Conservation (phyloP, 1,140 invertebrate species). For the Saccostrea cuccullata region DNA sequence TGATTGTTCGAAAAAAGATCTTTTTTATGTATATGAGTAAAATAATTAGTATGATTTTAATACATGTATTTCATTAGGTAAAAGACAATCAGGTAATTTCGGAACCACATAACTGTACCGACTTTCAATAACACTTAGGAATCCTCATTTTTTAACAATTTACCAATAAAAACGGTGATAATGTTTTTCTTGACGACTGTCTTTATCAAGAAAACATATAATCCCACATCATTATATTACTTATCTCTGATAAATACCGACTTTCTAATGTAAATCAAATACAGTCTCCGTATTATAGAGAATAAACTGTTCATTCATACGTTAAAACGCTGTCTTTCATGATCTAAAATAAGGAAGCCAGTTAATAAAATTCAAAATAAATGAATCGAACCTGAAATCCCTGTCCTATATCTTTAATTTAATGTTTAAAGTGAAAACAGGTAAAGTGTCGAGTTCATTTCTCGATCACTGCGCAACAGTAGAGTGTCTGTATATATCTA, state of each 20-base stretch:
- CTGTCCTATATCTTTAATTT: not conserved
- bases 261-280: not conserved
- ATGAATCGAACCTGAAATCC: not conserved
- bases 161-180: not conserved
- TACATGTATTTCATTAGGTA: too few relatives aligned
- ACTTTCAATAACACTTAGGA: too few relatives aligned
- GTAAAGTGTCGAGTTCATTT: not conserved
- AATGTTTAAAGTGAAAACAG: not conserved
- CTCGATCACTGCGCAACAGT: not conserved
- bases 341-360: not conserved
- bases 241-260: not conserved
- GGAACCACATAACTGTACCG: too few relatives aligned
- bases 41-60: too few relatives aligned
- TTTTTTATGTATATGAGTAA: too few relatives aligned
- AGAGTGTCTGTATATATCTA: not conserved
- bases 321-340: not conserved
- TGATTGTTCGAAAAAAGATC: too few relatives aligned
- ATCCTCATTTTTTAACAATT: too few relatives aligned
- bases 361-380: conserved; percentile 6
- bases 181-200: not conserved
- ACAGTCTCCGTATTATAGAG: not conserved
- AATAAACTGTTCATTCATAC: not conserved
- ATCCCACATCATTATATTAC: not conserved
- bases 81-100: too few relatives aligned
- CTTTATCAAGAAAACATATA: not conserved